Evolutionary conservation across 2,113 vertebrate genomes (phyloP).

Genomic region (Neodontobutis hainanensis): DNA sequence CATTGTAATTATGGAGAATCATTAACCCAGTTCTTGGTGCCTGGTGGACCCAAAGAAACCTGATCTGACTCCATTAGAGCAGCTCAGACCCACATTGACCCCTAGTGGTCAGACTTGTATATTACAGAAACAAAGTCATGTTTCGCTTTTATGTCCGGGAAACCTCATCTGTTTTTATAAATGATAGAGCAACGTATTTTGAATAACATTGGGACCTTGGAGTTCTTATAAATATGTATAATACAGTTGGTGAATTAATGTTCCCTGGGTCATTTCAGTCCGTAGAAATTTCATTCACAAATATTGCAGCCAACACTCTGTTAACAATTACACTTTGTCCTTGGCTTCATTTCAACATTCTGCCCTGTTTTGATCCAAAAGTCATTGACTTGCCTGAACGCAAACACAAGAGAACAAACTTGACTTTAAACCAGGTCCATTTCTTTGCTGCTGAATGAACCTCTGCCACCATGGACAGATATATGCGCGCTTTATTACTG

Average conservation of each 20-base stretch:
- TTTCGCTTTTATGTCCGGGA: background rate
- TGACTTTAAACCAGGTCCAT: constrained; percentile 25
- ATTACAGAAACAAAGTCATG: constrained; percentile 30
- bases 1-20: constrained; percentile 41
- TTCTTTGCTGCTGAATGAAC: background rate
- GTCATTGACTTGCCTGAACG: constrained; percentile 52
- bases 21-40: constrained; percentile 57
- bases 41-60: constrained; percentile 12
- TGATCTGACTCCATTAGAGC: constrained; percentile 1
- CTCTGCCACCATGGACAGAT: constrained; percentile 51
- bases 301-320: constrained; percentile 16
- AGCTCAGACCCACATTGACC: constrained; percentile 56
- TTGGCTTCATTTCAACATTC: constrained; percentile 62
- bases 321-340: constrained; percentile 62
- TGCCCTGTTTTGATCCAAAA: constrained; percentile 73
- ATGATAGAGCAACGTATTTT: background rate
- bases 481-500: constrained; percentile 23
- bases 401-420: constrained; percentile 69
- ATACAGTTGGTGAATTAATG: background rate
- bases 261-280: constrained; percentile 3
- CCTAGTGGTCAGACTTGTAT: constrained; percentile 35
- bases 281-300: constrained; percentile 54
- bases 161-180: background rate
- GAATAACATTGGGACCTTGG: background rate
- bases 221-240: background rate